Conservation (phyloP, 2,888 invertebrate species). For the Trichogramma dendrolimi region DNA sequence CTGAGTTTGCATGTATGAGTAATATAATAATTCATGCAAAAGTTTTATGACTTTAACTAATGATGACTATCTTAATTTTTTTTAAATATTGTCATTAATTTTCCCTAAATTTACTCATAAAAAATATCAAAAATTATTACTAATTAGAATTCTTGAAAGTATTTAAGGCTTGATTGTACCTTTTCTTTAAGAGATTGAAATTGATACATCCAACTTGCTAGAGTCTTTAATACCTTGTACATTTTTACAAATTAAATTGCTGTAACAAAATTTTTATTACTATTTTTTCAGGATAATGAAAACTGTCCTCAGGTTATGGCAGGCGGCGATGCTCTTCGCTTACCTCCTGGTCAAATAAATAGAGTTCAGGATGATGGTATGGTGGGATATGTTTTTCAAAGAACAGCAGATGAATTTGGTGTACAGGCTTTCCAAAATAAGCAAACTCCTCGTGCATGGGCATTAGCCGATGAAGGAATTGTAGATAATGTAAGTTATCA, state of each 20-base stretch:
- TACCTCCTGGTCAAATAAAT: conserved; percentile 47
- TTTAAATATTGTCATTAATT: too few species aligned
- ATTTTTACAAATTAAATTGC: not conserved
- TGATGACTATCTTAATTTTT: too few species aligned
- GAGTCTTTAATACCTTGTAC: too few species aligned
- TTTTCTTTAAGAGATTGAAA: too few species aligned
- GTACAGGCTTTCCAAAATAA: conserved; percentile 65
- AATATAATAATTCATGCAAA: too few species aligned
- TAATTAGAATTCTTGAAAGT: too few species aligned
- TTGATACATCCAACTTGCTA: too few species aligned
- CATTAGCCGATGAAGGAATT: conserved; percentile 81
- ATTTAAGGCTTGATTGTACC: too few species aligned
- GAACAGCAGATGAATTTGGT: conserved; percentile 75
- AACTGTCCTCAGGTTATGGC: conserved; percentile 51
- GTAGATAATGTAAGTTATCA: conserved; percentile 69
- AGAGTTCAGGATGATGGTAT: conserved; percentile 81
- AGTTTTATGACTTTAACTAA: too few species aligned
- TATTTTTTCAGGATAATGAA: conserved; percentile 44
- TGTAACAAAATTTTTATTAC: not conserved
- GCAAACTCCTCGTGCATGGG: conserved; percentile 69
- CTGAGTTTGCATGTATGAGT: too few species aligned
- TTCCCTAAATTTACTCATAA: too few species aligned
- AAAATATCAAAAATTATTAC: too few species aligned
- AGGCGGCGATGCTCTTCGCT: conserved; percentile 47
- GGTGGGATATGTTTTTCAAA: conserved; percentile 87